Evolutionary conservation across 2,797 vertebrate genomes (phyloP), one percentile per base, ranked within the genome.

Genomic region (Sebastes wilsoni): DNA sequence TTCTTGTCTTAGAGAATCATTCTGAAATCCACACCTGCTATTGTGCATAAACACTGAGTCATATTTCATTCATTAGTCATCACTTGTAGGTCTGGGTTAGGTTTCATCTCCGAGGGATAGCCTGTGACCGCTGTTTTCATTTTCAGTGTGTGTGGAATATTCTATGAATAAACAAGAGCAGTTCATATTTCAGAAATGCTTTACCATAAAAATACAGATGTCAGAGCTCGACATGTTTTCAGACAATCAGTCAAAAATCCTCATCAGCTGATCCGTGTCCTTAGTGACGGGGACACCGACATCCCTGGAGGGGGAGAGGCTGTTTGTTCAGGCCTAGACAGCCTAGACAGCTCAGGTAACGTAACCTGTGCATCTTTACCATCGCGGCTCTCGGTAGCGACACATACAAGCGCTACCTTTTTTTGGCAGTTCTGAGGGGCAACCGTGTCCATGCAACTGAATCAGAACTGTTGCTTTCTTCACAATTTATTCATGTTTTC

Each of bases 401-500:
- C 65, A 10, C 27, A 20, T 18, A 16, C 36, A 14, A 38, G 30
- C 72, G 7, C 52, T 34, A 65, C 61, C 36, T 66, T 71, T 75
- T 88, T 80, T 74, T 5, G 42, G 46, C 85, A 69, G 20, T 82
- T 88, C 85, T 79, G 72, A 90, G 72, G 46, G 46, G 22, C 59
- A 69, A 58, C 46, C 18, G 58, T 58, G 36, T 87, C 73, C 66
- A 27, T 67, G 84, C 70, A 74, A 82, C 78, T 80, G 76, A 82
- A 77, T 84, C 75, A 82, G 80, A 88, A 69, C 82, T 81, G 77
- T 66, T 86, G 88, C 87, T 89, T 87, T 64, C 79, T n/a, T 66
- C 59, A 59, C 59, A 79, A 87, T 88, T 77, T 90, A 90, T 93
- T 91, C 82, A 81, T 77, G 87, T 87, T 88, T 90, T 77, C 87